phyloP scores from a whole-genome alignment of 2,113 vertebrate species.

The Condylura cristata region DNA sequence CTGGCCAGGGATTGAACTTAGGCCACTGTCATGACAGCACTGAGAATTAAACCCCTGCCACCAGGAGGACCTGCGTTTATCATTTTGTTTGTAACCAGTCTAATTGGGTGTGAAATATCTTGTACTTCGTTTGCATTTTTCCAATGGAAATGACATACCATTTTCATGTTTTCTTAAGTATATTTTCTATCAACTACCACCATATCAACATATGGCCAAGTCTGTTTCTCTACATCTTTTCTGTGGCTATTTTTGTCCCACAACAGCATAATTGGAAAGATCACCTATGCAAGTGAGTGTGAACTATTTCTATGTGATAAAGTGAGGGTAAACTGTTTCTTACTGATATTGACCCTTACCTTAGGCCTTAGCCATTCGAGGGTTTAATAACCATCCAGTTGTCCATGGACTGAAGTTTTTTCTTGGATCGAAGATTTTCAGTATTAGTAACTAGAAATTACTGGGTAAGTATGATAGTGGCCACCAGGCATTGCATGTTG shows the following conservation, averaged over 20 bases:
- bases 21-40: too few species aligned
- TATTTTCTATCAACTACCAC: not conserved
- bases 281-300: not conserved
- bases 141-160: not conserved
- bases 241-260: not conserved
- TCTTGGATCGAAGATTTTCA: not conserved
- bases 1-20: too few species aligned
- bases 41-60: too few species aligned
- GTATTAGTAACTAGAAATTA: not conserved
- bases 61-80: too few species aligned
- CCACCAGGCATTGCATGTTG: not conserved
- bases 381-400: not conserved
- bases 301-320: not conserved
- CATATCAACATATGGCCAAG: not conserved
- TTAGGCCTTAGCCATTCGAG: too few species aligned
- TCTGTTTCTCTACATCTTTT: too few species aligned
- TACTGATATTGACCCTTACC: too few species aligned
- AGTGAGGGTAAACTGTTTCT: not conserved
- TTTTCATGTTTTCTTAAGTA: too few species aligned
- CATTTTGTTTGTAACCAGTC: not conserved
- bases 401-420: not conserved
- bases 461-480: not conserved
- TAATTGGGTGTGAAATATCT: not conserved
- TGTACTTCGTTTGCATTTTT: not conserved
- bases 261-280: not conserved